phyloP scores from a whole-genome alignment of 2,888 invertebrate genomes.

The Diadromus collaris region DNA sequence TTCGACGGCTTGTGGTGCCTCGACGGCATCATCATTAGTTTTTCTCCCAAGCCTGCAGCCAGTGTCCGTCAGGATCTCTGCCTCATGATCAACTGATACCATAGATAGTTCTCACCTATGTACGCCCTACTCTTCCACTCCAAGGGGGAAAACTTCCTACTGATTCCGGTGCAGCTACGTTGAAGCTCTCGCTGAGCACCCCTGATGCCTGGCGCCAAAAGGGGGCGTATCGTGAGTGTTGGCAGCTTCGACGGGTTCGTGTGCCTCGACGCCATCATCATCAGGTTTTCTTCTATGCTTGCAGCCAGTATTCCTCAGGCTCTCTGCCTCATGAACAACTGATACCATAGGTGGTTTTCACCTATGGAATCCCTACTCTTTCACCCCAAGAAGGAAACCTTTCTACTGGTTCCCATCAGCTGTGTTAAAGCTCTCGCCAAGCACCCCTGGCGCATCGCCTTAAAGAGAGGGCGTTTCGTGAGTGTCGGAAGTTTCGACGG shows the following conservation, averaged over 20 bases:
- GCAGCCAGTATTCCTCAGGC: no score
- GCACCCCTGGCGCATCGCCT: constrained; percentile 75
- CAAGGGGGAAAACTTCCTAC: neutral
- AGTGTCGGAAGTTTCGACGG: constrained; percentile 21
- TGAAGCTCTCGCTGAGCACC: constrained; percentile 70
- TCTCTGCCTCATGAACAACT: no score
- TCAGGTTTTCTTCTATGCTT: no score
- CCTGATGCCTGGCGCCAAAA: constrained; percentile 76
- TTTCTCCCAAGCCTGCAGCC: no score
- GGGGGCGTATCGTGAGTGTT: no score
- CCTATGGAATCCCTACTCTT: neutral
- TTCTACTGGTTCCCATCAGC: neutral
- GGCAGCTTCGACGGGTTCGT: no score
- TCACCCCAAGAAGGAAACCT: neutral
- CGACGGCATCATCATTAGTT: no score
- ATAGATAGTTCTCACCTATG: neutral
- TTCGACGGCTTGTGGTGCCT: no score
- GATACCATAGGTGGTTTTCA: no score
- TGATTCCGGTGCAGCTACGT: neutral
- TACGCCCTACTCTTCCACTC: neutral
- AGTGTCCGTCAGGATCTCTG: no score
- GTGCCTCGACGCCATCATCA: no score
- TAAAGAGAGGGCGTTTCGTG: constrained; percentile 58
- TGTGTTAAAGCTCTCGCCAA: constrained; percentile 63
- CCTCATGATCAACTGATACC: no score